phyloP scores from a whole-genome alignment of 1,140 invertebrate species.

The Reticulitermes speratus region DNA sequence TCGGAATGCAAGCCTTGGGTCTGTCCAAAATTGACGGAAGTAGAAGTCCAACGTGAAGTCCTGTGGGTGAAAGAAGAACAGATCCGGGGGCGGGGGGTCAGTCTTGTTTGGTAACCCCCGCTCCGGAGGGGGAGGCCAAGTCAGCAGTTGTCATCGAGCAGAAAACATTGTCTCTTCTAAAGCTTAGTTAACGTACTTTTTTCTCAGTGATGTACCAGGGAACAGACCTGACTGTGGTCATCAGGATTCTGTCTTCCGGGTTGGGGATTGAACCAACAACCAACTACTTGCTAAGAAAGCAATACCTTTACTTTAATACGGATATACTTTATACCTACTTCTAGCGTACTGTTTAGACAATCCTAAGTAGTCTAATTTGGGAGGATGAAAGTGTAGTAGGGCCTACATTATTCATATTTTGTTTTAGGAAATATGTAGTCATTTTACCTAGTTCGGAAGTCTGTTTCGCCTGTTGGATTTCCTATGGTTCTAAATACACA shows the following conservation, averaged over 20 bases:
- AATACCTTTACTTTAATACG: neutral
- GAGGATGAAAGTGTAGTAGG: neutral
- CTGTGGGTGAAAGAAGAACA: constrained; percentile 53
- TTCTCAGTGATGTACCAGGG: too few species aligned
- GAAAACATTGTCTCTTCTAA: neutral
- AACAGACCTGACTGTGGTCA: neutral
- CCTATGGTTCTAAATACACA: neutral
- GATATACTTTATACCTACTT: too few species aligned
- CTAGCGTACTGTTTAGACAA: neutral
- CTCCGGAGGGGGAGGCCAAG: neutral
- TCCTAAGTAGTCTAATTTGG: neutral
- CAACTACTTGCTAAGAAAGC: neutral
- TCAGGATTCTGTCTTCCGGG: neutral
- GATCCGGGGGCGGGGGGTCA: constrained; percentile 37
- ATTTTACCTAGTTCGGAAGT: neutral
- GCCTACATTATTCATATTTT: neutral
- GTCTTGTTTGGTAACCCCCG: neutral
- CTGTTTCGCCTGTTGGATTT: neutral
- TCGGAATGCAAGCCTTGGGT: constrained; percentile 88
- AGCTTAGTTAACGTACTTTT: neutral
- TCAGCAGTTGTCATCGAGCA: neutral
- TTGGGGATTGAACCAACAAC: neutral
- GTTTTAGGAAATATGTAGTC: neutral
- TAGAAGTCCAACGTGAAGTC: constrained; percentile 99
- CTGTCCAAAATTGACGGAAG: constrained; percentile 98